Conservation (phyloP, 2,797 vertebrate genomes). For the Sebastes nivosus region DNA sequence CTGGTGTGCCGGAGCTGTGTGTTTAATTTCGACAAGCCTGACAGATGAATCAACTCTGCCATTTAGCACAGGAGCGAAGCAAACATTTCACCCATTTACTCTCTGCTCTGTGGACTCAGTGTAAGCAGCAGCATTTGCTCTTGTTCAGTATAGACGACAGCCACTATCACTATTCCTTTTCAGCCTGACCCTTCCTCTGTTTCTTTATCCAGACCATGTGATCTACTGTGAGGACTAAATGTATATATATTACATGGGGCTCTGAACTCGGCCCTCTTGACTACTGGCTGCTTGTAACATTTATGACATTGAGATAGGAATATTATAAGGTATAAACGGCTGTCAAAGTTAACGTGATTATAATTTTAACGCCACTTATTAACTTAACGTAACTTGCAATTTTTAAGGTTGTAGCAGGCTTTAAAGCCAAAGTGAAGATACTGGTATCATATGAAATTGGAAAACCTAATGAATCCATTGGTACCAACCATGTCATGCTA, state of each 20-base stretch:
- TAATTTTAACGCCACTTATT: too few species aligned
- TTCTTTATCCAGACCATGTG: not conserved
- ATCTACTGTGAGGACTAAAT: not conserved
- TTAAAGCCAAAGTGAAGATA: too few species aligned
- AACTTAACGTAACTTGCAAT: too few species aligned
- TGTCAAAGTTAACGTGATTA: too few species aligned
- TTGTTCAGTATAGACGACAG: constrained; percentile 21
- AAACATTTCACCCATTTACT: constrained; percentile 58
- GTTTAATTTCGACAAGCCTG: constrained; percentile 62
- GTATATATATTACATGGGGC: not conserved
- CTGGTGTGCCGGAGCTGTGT: constrained; percentile 31
- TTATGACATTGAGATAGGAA: not conserved
- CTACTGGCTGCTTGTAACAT: not conserved
- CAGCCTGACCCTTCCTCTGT: not conserved
- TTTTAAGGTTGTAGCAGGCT: too few species aligned
- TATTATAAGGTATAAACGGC: not conserved
- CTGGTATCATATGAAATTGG: rapidly evolving
- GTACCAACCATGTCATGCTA: too few species aligned
- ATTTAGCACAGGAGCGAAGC: constrained; percentile 60
- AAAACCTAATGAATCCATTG: too few species aligned
- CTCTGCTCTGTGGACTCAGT: constrained; percentile 43
- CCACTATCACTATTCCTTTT: not conserved
- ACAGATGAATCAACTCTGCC: constrained; percentile 67
- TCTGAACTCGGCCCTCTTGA: not conserved
- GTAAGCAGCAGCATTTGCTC: constrained; percentile 28